Conservation (phyloP, 2,113 vertebrate species). For the Polyodon spathula region DNA sequence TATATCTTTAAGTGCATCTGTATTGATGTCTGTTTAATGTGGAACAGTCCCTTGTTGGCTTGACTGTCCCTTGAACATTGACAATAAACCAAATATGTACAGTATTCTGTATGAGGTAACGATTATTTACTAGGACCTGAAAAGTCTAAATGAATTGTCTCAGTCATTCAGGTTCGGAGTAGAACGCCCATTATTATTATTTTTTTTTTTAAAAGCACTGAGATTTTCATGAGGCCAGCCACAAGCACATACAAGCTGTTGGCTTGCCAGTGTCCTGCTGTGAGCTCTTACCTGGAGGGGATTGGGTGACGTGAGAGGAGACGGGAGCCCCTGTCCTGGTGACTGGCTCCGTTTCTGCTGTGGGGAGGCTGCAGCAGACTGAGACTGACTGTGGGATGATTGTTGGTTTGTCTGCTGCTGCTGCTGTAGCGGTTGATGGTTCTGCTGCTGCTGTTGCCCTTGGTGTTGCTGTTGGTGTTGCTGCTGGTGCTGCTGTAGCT, state of each 20-base stretch:
- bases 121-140: no score
- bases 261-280: neutral
- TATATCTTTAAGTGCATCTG: no score
- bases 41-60: no score
- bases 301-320: slow-evolving; percentile 83
- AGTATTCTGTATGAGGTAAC: no score
- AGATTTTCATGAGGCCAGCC: neutral
- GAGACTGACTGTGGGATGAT: slow-evolving; percentile 38
- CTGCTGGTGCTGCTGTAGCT: slow-evolving; percentile 81
- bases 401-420: slow-evolving; percentile 43
- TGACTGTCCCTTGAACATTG: no score
- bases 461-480: slow-evolving; percentile 57
- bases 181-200: no score
- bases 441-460: slow-evolving; percentile 36
- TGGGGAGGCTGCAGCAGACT: slow-evolving; percentile 63
- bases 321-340: slow-evolving; percentile 78
- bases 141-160: no score
- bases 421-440: slow-evolving; percentile 41
- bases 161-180: no score
- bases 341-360: slow-evolving; percentile 79
- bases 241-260: neutral
- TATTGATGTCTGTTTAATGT: no score
- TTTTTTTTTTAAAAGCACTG: no score
- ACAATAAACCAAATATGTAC: no score
- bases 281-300: slow-evolving; percentile 70